Percentiles rank a stretch among this genome's conserved stretches.
Conservation (phyloP, 2,797 vertebrate genomes). For the Dicrostonyx torquatus region DNA sequence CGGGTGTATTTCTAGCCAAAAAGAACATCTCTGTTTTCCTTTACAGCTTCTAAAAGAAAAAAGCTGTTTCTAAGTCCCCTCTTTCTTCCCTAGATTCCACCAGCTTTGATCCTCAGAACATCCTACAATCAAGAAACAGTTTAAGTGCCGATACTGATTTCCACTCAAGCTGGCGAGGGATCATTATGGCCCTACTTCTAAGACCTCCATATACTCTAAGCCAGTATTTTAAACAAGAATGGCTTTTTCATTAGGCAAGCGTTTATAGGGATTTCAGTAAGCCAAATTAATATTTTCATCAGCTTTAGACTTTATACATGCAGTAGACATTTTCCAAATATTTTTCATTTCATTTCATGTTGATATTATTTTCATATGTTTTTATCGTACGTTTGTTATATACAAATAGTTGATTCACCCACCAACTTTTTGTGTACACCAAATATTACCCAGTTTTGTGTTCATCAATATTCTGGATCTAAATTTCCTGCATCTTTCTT, state of each 20-base stretch:
- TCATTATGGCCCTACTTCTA: background rate
- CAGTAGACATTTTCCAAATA: background rate
- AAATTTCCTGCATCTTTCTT: background rate
- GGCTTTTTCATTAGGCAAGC: conserved; percentile 29
- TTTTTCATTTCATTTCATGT: background rate
- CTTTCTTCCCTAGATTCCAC: background rate
- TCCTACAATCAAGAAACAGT: background rate
- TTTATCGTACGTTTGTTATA: background rate
- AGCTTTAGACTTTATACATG: conserved; percentile 33
- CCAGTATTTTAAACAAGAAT: conserved; percentile 34
- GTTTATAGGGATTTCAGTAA: conserved; percentile 45
- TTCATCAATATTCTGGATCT: background rate
- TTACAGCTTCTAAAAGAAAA: conserved; percentile 32
- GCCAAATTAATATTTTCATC: background rate
- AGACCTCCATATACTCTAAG: background rate
- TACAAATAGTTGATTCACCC: background rate
- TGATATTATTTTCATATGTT: background rate
- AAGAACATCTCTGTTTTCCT: conserved; percentile 40
- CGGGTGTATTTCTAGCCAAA: conserved; percentile 36
- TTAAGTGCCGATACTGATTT: background rate
- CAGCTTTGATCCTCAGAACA: background rate
- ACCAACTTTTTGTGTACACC: background rate
- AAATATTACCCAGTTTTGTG: conserved; percentile 13
- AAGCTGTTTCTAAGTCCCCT: conserved; percentile 36
- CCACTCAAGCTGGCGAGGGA: background rate